Evolutionary conservation across 2,113 vertebrate species (phyloP).

Genomic region (Nibea albiflora): DNA sequence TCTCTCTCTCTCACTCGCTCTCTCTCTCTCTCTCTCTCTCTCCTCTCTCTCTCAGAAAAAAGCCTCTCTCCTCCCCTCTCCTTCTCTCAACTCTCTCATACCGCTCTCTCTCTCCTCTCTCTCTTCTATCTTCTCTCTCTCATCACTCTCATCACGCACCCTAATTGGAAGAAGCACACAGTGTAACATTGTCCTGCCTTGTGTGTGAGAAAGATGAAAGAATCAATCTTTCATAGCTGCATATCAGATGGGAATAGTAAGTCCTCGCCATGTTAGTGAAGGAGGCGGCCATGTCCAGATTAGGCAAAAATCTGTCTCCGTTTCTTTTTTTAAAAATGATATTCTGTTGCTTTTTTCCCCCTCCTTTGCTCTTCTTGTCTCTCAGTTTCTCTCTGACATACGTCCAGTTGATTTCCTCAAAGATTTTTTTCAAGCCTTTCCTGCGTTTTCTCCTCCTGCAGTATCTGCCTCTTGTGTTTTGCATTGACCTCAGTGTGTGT

Average conservation of each 20-base stretch:
- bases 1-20: no score
- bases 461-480: neutral
- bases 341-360: neutral
- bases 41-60: no score
- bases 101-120: no score
- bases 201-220: slow-evolving; percentile 61
- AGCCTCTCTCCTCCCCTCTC: no score
- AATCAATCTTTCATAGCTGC: slow-evolving; percentile 59
- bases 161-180: slow-evolving; percentile 43
- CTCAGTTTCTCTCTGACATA: neutral
- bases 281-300: slow-evolving; percentile 38
- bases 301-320: slow-evolving; percentile 34
- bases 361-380: neutral
- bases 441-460: neutral
- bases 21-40: no score
- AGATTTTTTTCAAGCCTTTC: neutral
- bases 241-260: slow-evolving; percentile 60
- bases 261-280: slow-evolving; percentile 28
- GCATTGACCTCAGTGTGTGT: neutral
- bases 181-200: slow-evolving; percentile 70
- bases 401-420: slow-evolving; percentile 1
- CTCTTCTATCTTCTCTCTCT: no score
- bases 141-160: no score
- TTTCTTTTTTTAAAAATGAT: neutral
- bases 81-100: no score